Evolutionary conservation across 1,140 invertebrate species (phyloP).

Genomic region (Onthophagus taurus): DNA sequence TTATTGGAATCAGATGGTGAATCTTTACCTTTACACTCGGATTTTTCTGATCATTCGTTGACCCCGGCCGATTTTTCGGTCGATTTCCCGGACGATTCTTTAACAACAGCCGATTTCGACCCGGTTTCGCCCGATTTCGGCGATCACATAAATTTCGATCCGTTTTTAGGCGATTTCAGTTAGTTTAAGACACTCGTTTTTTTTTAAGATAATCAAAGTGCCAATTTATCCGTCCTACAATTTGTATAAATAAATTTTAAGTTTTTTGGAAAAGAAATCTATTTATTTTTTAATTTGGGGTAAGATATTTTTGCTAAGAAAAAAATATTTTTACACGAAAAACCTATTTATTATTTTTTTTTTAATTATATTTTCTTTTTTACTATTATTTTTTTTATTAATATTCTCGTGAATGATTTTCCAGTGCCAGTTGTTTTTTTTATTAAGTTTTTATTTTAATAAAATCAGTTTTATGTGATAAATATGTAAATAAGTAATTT

Average conservation of each 20-base stretch:
- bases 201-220: neutral
- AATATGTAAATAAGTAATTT: too few species aligned
- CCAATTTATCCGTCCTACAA: slow-evolving; percentile 8
- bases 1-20: slow-evolving; percentile 35
- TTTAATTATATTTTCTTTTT: too few species aligned
- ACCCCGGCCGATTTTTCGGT: slow-evolving; percentile 32
- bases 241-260: slow-evolving; percentile 7
- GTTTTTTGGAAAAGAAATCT: neutral
- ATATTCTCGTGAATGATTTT: too few species aligned
- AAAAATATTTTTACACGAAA: too few species aligned
- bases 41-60: slow-evolving; percentile 32
- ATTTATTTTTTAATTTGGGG: too few species aligned
- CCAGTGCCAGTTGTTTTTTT: too few species aligned
- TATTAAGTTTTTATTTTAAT: too few species aligned
- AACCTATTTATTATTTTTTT: too few species aligned
- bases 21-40: slow-evolving; percentile 31
- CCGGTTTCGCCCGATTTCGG: slow-evolving; percentile 27
- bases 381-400: too few species aligned
- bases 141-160: slow-evolving; percentile 30
- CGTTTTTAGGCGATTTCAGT: slow-evolving; percentile 31
- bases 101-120: slow-evolving; percentile 30
- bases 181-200: slow-evolving; percentile 16
- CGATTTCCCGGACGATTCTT: slow-evolving; percentile 27
- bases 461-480: too few species aligned
- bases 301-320: too few species aligned